Base-by-base conservation (phyloP, 1,140 invertebrate species). In the Macrobrachium nipponense region DNA sequence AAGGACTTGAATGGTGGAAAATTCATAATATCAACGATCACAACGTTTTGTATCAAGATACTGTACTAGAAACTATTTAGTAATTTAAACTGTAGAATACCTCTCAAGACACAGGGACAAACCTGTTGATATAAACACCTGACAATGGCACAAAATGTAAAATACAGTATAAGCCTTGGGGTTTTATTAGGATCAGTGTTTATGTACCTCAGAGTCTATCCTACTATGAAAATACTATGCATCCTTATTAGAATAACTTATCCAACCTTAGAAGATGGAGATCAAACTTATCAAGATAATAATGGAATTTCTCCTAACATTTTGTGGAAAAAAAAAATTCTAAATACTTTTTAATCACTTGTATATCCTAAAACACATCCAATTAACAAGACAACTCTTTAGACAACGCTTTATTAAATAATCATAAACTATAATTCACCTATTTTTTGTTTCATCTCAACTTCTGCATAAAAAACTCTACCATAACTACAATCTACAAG, bases 1-100 rank as follows among this genome's bases (percentile, higher is more conserved):
- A 86, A 86, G 77, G 80, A 86, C 77, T 86, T 76, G 83, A 86
- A 86, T 86, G 83, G 79, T 80, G 72, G 77, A 77, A 86, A 66
- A 68, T 79, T 70, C 59, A 75, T 61, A 58, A 75, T 82, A 75
- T 73, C 76, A 80, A 86, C 23, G 59, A 80, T 80, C 83, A 86
- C 77, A 86, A 86, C 70, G 23, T 80, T 86, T 64, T 72, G 70
- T 80, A 62, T 72, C 59, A 72, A 82, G 59, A 82, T 59, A 72
- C n/a, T 70, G 66, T 70, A 36, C 14, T 14, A 82, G 68, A 75
- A 82, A 62, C 15, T 36, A 75, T 20, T 75, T 82, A 58, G 60
- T 61, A 80, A 44, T 51, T 51, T 66, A n/a, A 64, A 79, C 61
- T 75, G 70, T n/a, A 23, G 58, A 70, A 75, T 60, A 36, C 60